Evolutionary conservation across 2,113 vertebrate species (phyloP), one percentile per base, ranked within the genome.

Genomic region (Ancistrus triradiatus): DNA sequence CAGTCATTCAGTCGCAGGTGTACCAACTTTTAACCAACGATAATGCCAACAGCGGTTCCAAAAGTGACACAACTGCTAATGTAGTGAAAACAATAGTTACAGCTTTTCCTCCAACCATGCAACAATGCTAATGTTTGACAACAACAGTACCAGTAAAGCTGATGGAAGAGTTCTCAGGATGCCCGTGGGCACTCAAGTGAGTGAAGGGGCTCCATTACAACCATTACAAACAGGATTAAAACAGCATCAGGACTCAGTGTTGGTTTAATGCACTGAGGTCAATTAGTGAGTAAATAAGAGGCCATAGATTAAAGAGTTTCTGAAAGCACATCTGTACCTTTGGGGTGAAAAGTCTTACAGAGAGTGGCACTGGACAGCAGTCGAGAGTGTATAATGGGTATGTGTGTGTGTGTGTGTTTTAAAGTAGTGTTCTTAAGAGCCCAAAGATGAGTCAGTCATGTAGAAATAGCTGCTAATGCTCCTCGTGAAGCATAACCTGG

Each of bases 391-490:
- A 6, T 35, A 61, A 14, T 27, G 44, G 15, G 14, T n/a, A n/a
- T n/a, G n/a, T n/a, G n/a, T n/a, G n/a, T n/a, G n/a, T n/a, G n/a
- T n/a, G n/a, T n/a, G n/a, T n/a, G n/a, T n/a, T n/a, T n/a, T n/a
- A n/a, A n/a, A n/a, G n/a, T n/a, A n/a, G n/a, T n/a, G n/a, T n/a
- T 33, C 5, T 28, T 40, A 49, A 7, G 31, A 48, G 25, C 11
- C 40, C 17, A 19, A 14, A 27, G 24, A 44, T 9, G 24, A 46
- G 13, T 63, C 68, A 64, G 15, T 56, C 31, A 40, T 50, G 63
- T 42, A 66, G 33, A 70, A 49, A 22, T 14, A 35, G 22, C 43
- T 43, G 28, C 43, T 60, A 43, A 55, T 43, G 42, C 56, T 72
- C 37, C n/a, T n/a, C n/a, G n/a, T n/a, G n/a, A n/a, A 49, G 49